A percentile compares a stretch with the other conserved stretches of the same genome.
These are phyloP conservation scores for Lithophane semibrunnea DNA, from an alignment of 2,888 invertebrate species.

Conservation along the genomic window DNA sequence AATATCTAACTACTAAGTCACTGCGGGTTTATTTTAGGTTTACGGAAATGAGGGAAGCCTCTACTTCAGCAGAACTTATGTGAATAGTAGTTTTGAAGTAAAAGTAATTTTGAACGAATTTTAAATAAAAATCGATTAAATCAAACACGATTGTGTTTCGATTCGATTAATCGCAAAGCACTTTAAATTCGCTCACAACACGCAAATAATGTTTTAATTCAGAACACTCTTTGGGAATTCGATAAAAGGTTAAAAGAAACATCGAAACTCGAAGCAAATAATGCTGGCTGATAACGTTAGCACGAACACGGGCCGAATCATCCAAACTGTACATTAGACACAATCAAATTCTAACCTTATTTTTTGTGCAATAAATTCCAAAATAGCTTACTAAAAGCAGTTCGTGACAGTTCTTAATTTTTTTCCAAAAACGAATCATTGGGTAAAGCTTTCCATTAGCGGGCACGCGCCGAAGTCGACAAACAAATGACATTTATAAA, in stretches of 20 bases:
- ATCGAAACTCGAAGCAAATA: conserved; percentile 85
- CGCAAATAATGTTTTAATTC: conserved; percentile 87
- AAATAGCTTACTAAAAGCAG: conserved; percentile 49
- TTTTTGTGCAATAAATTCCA: conserved; percentile 22
- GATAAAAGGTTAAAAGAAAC: conserved; percentile 85
- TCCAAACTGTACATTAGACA: conserved; percentile 58
- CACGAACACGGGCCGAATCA: conserved; percentile 72
- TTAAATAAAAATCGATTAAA: conserved; percentile 66
- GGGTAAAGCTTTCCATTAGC: conserved; percentile 87
- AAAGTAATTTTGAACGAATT: conserved; percentile 54
- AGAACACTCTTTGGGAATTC: conserved; percentile 82
- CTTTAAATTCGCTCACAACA: conserved; percentile 83
- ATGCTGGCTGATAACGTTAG: conserved; percentile 84
- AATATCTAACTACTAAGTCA: neutral
- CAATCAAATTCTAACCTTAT: conserved; percentile 68
- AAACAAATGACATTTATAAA: conserved; percentile 88
- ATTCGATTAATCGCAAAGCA: conserved; percentile 81
- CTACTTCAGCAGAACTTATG: neutral
- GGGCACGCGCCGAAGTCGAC: conserved; percentile 87
- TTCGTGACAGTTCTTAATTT: conserved; percentile 80
- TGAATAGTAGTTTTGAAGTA: too few species aligned
- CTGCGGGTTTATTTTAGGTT: neutral
- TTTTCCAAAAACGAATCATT: conserved; percentile 81
- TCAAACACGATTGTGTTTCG: conserved; percentile 64
- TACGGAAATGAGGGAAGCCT: neutral